Evolutionary conservation across 1,140 invertebrate species (phyloP).

Genomic region (Drosophila pallidifrons): DNA sequence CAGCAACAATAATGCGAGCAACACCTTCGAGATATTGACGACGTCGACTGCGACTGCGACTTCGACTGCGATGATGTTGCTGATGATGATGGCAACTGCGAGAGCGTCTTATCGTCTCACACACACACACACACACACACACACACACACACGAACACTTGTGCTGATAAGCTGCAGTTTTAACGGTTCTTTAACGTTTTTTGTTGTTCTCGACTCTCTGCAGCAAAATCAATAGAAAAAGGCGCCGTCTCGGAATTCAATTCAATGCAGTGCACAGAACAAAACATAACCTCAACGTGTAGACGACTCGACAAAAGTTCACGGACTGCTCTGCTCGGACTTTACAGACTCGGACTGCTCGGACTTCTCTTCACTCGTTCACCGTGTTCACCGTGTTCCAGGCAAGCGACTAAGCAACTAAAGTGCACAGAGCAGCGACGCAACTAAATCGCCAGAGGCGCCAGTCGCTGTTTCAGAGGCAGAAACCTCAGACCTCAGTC

Average conservation of each 20-base stretch:
- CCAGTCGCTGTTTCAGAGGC: conserved; percentile 11
- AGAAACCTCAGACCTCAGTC: too few species aligned
- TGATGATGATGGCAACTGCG: neutral
- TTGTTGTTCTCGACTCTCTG: neutral
- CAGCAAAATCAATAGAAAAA: conserved; percentile 34
- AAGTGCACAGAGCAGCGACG: conserved; percentile 42
- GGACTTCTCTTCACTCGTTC: too few species aligned
- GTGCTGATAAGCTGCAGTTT: conserved; percentile 42
- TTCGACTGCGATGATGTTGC: neutral
- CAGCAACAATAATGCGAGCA: conserved; percentile 1
- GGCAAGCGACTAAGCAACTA: conserved; percentile 55
- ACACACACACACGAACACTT: conserved; percentile 1
- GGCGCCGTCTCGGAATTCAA: conserved; percentile 1
- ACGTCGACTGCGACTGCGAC: conserved; percentile 4
- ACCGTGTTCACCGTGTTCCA: conserved; percentile 25
- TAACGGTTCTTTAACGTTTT: conserved; percentile 23
- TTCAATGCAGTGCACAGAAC: neutral
- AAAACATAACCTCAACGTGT: neutral
- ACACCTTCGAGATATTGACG: conserved; percentile 30
- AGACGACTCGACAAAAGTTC: neutral
- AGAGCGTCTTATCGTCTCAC: conserved; percentile 26
- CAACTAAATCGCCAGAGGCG: conserved; percentile 52
- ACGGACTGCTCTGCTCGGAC: conserved; percentile 32
- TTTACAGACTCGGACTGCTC: neutral
- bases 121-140: conserved; percentile 9